phyloP scores from a whole-genome alignment of 1,140 invertebrate species.

The Eubasilissa regina region DNA sequence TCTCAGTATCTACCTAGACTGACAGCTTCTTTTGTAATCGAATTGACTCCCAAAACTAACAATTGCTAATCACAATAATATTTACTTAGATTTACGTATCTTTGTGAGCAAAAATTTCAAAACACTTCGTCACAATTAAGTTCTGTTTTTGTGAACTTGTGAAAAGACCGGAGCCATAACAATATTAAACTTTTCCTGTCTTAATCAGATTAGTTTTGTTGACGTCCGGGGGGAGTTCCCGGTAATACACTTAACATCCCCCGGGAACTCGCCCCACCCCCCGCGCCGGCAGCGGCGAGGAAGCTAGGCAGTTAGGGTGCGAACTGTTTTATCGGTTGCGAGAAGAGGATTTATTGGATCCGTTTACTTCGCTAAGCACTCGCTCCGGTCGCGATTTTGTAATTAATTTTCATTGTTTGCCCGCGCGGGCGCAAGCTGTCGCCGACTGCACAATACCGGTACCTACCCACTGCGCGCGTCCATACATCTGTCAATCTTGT shows the following conservation, averaged over 20 bases:
- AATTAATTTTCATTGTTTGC: slow-evolving; percentile 43
- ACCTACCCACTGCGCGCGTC: neutral
- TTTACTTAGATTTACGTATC: no score
- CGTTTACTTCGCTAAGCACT: slow-evolving; percentile 49
- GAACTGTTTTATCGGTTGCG: slow-evolving; percentile 43
- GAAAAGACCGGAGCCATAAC: slow-evolving; percentile 4
- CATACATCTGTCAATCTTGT: neutral
- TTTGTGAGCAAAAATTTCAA: no score
- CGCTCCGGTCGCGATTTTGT: slow-evolving; percentile 36
- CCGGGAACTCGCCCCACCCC: neutral
- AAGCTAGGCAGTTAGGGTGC: slow-evolving; percentile 17
- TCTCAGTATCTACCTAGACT: no score
- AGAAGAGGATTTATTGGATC: slow-evolving; percentile 51
- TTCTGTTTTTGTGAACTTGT: neutral
- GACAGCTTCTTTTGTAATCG: no score
- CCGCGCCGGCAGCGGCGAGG: no score
- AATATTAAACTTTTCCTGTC: slow-evolving; percentile 40
- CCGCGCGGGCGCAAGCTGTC: neutral
- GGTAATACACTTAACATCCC: slow-evolving; percentile 52
- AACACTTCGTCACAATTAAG: no score
- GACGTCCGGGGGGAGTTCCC: slow-evolving; percentile 40
- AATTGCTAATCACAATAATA: no score
- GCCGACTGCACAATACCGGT: neutral
- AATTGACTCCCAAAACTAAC: no score
- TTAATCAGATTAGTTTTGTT: slow-evolving; percentile 58